phyloP scores from a whole-genome alignment of 2,888 invertebrate species.

The Epirrhoe tristata region DNA sequence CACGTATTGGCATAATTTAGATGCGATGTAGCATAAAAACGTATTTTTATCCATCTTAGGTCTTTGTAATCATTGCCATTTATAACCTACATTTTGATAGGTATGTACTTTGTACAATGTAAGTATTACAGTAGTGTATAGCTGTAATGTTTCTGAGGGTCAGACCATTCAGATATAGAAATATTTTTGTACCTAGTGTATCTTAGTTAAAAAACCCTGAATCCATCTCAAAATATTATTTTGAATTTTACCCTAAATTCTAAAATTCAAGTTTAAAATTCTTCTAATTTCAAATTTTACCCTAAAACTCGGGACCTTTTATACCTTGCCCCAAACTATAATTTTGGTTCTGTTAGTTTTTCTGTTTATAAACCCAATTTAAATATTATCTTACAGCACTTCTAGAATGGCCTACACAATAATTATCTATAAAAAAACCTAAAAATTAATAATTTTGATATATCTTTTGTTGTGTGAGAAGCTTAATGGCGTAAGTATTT shows the following conservation, averaged over 20 bases:
- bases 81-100: constrained; percentile 61
- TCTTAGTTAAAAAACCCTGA: background rate
- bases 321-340: background rate
- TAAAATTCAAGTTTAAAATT: background rate
- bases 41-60: constrained; percentile 25
- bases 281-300: background rate
- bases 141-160: constrained; percentile 54
- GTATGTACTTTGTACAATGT: constrained; percentile 48
- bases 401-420: background rate
- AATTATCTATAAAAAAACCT: background rate
- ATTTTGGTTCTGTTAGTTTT: too few species aligned
- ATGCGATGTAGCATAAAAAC: constrained; percentile 16
- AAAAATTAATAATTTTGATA: background rate
- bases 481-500: too few species aligned
- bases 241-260: background rate
- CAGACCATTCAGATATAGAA: constrained; percentile 56
- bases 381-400: background rate
- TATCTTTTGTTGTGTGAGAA: too few species aligned
- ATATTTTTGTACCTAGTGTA: constrained; percentile 32
- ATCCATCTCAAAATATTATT: background rate
- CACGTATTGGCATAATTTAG: background rate
- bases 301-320: background rate
- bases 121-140: constrained; percentile 31
- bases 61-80: constrained; percentile 73
- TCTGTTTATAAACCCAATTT: too few species aligned